These are phyloP conservation scores for Hyposoter dolosus DNA, from an alignment of 2,888 invertebrate species.

Conservation along the genomic window DNA sequence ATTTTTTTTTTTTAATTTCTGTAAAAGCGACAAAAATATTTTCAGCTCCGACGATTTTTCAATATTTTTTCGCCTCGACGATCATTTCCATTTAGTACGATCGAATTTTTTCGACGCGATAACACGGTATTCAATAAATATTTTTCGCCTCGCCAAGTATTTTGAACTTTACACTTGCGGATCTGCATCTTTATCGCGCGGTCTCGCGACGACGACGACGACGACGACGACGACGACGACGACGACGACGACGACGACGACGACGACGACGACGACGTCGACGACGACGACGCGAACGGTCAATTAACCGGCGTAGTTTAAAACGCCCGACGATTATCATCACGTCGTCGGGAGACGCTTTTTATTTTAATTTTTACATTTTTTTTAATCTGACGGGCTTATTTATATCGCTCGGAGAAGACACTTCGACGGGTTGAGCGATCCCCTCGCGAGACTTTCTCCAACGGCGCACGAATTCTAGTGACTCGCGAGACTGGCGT, in stretches of 20 bases:
- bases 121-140: neutral
- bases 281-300: neutral
- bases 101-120: neutral
- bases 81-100: neutral
- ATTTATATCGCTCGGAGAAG: conserved; percentile 17
- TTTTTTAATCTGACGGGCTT: neutral
- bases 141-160: neutral
- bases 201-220: neutral
- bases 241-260: too few species aligned
- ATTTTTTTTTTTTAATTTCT: too few species aligned
- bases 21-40: too few species aligned
- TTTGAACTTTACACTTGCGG: conserved; percentile 8
- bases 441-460: conserved; percentile 65
- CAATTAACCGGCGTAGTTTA: neutral
- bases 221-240: too few species aligned
- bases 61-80: neutral
- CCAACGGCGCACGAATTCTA: conserved; percentile 70
- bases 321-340: neutral
- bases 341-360: neutral
- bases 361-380: neutral
- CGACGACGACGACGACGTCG: too few species aligned
- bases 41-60: too few species aligned
- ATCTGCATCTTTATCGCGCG: neutral
- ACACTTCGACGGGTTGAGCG: neutral
- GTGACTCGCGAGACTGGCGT: conserved; percentile 35